Evolutionary conservation across 2,888 invertebrate genomes (phyloP).

Genomic region (Sesamia inferens): DNA sequence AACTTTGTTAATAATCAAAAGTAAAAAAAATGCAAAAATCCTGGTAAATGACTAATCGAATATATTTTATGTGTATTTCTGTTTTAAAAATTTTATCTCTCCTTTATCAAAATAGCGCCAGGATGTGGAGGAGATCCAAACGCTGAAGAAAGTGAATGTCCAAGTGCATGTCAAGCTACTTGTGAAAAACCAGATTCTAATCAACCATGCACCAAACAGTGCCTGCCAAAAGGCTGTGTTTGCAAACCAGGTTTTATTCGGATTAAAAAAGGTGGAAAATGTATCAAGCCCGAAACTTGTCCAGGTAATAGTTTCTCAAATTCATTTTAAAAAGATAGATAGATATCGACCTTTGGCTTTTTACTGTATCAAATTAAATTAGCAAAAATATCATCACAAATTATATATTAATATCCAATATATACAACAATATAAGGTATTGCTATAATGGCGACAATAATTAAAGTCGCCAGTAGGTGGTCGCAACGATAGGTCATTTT

Average conservation of each 20-base stretch:
- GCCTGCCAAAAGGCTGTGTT: slow-evolving; percentile 27
- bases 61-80: neutral
- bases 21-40: no score
- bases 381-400: no score
- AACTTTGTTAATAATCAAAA: no score
- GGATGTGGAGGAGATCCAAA: slow-evolving; percentile 67
- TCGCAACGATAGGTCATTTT: no score
- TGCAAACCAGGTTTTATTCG: slow-evolving; percentile 60
- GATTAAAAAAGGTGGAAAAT: slow-evolving; percentile 51
- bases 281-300: slow-evolving; percentile 63
- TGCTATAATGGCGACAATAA: no score
- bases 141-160: slow-evolving; percentile 60
- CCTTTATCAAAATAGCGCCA: neutral
- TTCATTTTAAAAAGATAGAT: no score
- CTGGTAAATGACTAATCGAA: no score
- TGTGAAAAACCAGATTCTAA: slow-evolving; percentile 53
- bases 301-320: slow-evolving; percentile 31
- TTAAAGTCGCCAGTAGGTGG: no score
- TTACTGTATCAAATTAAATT: no score
- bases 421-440: no score
- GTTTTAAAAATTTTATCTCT: neutral
- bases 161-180: slow-evolving; percentile 63
- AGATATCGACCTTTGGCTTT: no score
- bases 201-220: slow-evolving; percentile 15
- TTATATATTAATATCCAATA: no score